phyloP scores from a whole-genome alignment of 2,888 invertebrate species.

The Augiades crinisus region DNA sequence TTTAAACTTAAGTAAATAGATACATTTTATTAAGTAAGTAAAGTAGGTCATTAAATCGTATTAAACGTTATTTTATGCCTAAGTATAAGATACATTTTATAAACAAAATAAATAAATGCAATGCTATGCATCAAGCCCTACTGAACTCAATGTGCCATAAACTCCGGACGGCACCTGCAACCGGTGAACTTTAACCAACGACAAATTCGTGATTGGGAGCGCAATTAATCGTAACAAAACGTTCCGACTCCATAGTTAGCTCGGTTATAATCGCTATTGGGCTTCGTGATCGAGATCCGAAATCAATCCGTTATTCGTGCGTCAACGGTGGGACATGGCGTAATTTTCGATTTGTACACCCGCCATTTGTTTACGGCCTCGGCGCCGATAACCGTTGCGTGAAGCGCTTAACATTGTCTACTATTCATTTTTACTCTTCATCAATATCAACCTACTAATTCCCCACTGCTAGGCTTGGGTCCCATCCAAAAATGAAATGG shows the following conservation, averaged over 20 bases:
- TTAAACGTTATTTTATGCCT: too few relatives aligned
- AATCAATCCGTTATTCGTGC: conserved; percentile 50
- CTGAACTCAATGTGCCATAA: too few relatives aligned
- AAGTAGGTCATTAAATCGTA: too few relatives aligned
- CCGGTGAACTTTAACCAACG: conserved; percentile 38
- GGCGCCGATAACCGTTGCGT: conserved; percentile 8
- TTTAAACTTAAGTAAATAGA: too few relatives aligned
- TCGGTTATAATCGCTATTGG: conserved; percentile 30
- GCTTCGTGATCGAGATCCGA: conserved; percentile 36
- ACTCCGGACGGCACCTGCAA: too few relatives aligned
- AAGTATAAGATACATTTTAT: too few relatives aligned
- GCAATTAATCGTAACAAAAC: conserved; percentile 46
- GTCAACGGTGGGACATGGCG: conserved; percentile 37
- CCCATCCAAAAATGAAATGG: too few relatives aligned
- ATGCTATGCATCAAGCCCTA: too few relatives aligned
- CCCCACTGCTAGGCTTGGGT: too few relatives aligned
- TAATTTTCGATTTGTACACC: conserved; percentile 41
- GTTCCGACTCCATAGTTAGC: conserved; percentile 32
- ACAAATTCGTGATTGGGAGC: conserved; percentile 46
- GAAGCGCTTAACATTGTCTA: not conserved
- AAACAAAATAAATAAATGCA: too few relatives aligned
- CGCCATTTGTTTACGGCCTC: conserved; percentile 14
- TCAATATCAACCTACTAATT: not conserved
- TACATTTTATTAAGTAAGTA: too few relatives aligned
- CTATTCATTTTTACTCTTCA: conserved; percentile 2